These are phyloP conservation scores for Halcyon senegalensis DNA, from an alignment of 2,113 vertebrate genomes.

Conservation along the genomic window DNA sequence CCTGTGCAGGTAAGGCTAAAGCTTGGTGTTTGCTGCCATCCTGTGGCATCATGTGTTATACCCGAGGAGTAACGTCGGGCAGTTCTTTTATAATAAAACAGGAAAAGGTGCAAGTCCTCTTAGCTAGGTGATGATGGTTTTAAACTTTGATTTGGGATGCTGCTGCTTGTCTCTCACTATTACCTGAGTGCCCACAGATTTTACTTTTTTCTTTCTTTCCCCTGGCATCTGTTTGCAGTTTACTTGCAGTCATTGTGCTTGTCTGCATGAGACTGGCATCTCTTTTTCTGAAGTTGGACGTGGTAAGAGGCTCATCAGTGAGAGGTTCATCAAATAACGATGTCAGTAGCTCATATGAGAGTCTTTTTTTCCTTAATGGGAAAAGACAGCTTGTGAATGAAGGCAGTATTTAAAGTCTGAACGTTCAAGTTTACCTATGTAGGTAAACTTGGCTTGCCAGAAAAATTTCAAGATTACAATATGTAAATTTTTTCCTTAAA, in stretches of 20 bases:
- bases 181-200: background rate
- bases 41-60: background rate
- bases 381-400: background rate
- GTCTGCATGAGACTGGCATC: rapidly evolving
- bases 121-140: background rate
- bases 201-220: background rate
- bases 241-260: background rate
- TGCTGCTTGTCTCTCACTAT: background rate
- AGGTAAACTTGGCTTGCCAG: background rate
- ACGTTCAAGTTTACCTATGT: background rate
- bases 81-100: background rate
- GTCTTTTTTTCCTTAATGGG: background rate
- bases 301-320: background rate
- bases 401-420: background rate
- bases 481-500: background rate
- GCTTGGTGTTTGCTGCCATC: slow-evolving; percentile 71
- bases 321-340: background rate
- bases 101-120: background rate
- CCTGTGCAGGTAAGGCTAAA: slow-evolving; percentile 79
- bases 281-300: background rate
- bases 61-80: background rate
- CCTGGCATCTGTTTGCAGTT: background rate
- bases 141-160: background rate
- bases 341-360: background rate
- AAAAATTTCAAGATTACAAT: background rate